Evolutionary conservation across 1,140 invertebrate genomes (phyloP).

Genomic region (Bombus pyrosoma): DNA sequence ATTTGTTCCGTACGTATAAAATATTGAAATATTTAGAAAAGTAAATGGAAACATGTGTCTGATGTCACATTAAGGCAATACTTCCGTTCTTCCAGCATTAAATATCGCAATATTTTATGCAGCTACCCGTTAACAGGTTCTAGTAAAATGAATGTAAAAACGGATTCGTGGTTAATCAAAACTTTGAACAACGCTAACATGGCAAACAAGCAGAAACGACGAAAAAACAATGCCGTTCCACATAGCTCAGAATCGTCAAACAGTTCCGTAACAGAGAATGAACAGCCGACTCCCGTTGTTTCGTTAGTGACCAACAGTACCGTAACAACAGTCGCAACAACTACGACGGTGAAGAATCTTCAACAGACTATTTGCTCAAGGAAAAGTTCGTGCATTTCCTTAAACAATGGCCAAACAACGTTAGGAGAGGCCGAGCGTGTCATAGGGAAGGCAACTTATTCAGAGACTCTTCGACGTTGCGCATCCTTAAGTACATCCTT

Average conservation of each 20-base stretch:
- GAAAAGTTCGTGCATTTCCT: slow-evolving; percentile 18
- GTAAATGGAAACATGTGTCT: background rate
- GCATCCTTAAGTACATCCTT: slow-evolving; percentile 36
- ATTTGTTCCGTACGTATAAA: background rate
- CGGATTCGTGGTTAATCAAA: slow-evolving; percentile 78
- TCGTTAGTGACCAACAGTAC: slow-evolving; percentile 12
- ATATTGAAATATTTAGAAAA: background rate
- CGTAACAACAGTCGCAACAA: slow-evolving; percentile 16
- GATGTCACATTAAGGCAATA: background rate
- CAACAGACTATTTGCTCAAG: slow-evolving; percentile 37
- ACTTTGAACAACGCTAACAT: slow-evolving; percentile 74
- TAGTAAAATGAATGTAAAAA: slow-evolving; percentile 73
- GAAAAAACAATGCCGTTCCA: slow-evolving; percentile 25
- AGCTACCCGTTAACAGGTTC: slow-evolving; percentile 61
- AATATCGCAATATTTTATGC: slow-evolving; percentile 47
- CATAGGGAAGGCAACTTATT: slow-evolving; percentile 72
- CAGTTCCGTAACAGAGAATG: slow-evolving; percentile 58
- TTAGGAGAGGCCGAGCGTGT: slow-evolving; percentile 42
- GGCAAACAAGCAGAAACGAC: slow-evolving; percentile 56
- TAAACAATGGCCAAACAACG: slow-evolving; percentile 7
- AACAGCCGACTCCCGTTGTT: slow-evolving; percentile 1
- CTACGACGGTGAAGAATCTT: slow-evolving; percentile 31
- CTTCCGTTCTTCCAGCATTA: slow-evolving; percentile 48
- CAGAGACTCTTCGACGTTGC: slow-evolving; percentile 74
- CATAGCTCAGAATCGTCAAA: slow-evolving; percentile 61